These are phyloP conservation scores for Sebastes hubbsi DNA, from an alignment of 2,797 vertebrate genomes.

Conservation along the genomic window DNA sequence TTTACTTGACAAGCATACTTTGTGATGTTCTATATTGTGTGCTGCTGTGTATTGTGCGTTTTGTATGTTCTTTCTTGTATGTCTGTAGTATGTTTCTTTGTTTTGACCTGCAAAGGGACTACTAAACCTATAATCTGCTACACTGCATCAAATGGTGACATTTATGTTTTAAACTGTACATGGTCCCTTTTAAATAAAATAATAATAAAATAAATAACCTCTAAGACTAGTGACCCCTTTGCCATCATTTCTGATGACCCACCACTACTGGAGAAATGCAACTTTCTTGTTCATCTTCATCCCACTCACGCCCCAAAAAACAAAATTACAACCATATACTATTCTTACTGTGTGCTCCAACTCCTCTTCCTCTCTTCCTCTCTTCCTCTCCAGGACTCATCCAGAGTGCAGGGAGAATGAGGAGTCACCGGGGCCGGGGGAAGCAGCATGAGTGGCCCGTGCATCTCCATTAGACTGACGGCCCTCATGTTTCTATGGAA, in stretches of 20 bases:
- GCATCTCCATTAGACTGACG: conserved; percentile 93
- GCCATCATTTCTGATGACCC: background rate
- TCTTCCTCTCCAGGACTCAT: conserved; percentile 46
- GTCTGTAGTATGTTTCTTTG: no score
- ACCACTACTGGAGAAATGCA: background rate
- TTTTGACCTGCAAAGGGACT: no score
- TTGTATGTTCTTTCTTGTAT: no score
- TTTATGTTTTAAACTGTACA: no score
- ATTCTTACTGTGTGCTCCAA: background rate
- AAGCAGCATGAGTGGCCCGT: conserved; percentile 98
- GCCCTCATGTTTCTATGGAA: conserved; percentile 99
- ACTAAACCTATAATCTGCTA: no score
- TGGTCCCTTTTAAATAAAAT: no score
- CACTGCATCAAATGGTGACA: no score
- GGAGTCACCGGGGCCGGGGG: conserved; percentile 91
- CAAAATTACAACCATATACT: background rate
- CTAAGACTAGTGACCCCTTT: background rate
- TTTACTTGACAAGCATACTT: no score
- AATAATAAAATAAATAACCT: background rate
- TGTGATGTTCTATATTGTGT: no score
- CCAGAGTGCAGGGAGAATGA: conserved; percentile 89
- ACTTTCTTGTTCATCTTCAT: background rate
- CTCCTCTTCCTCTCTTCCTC: background rate
- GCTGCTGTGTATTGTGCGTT: no score
- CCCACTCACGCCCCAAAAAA: background rate